Base-by-base conservation (phyloP, 1,140 invertebrate genomes). In the Tetramorium alpestre region DNA sequence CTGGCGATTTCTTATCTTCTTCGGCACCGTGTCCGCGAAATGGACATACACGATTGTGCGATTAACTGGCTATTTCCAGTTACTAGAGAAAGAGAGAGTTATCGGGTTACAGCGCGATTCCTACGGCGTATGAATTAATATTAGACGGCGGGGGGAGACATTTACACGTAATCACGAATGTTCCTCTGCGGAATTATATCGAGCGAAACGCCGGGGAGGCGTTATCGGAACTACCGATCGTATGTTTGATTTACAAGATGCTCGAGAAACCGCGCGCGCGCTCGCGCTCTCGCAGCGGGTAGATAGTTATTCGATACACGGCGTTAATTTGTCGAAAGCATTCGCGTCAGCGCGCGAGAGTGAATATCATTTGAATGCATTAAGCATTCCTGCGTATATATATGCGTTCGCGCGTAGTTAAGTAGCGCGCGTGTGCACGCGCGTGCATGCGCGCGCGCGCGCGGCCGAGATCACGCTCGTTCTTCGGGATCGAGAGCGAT, bases 331-430 rank as follows among this genome's bases (percentile, higher is more conserved):
- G 92, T 92, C 92, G 91, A 92, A 92, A 93, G 92, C 90, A 88
- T 78, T 91, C 89, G 91, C 91, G 91, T 92, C 92, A 91, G 89
- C 87, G 89, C 88, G 90, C 90, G 86, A 88, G 91, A 89, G 92
- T 92, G 92, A 93, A 93, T 93, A 93, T 92, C 92, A 93, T 93
- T 93, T 92, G 92, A 93, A 92, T 93, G 92, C 92, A 93, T 93
- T 93, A 93, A 92, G 90, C 77, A 60, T 77, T 67, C 82, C 85
- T 49, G 89, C 89, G 89, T 80, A 38, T 90, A 38, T 90, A 81
- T 77, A 88, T 73, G 85, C 82, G 85, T 64, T 85, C 47, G 25
- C 85, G 88, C 88, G 78, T 88, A 84, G 90, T 81, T 86, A 84
- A 64, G 72, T 72, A 67, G 81, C 76, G 78, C 78, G 75, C 62